These are phyloP conservation scores for Pleuronectes platessa DNA, from an alignment of 2,113 vertebrate genomes.

Conservation along the genomic window DNA sequence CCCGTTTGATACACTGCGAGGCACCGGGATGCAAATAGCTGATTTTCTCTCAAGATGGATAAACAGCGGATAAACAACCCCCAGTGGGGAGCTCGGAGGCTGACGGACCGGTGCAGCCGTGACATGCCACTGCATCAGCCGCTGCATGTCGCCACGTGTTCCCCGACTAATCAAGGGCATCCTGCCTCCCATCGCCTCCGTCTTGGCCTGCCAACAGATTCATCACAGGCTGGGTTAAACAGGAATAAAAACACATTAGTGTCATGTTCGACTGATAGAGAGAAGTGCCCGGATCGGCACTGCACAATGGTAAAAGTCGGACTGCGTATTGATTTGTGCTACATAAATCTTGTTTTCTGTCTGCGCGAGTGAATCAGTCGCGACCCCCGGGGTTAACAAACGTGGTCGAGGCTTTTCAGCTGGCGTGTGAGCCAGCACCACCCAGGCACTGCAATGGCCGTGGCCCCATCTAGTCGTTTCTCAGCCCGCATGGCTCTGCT, in stretches of 20 bases:
- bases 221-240: slow-evolving; percentile 97
- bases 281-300: slow-evolving; percentile 90
- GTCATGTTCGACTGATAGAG: slow-evolving; percentile 98
- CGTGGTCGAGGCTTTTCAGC: slow-evolving; percentile 95
- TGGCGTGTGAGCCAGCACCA: slow-evolving; percentile 83
- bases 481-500: slow-evolving; percentile 91
- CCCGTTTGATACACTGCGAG: slow-evolving; percentile 68
- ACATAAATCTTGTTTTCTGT: slow-evolving; percentile 99
- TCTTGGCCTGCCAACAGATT: slow-evolving; percentile 94
- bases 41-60: slow-evolving; percentile 75
- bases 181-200: slow-evolving; percentile 90
- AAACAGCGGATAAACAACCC: slow-evolving; percentile 89
- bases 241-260: slow-evolving; percentile 96
- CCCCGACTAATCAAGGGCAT: slow-evolving; percentile 96
- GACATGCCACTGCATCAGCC: slow-evolving; percentile 92
- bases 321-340: slow-evolving; percentile 96
- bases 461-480: slow-evolving; percentile 91
- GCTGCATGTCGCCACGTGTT: slow-evolving; percentile 90
- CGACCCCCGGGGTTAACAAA: slow-evolving; percentile 98
- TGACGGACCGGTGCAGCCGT: slow-evolving; percentile 90
- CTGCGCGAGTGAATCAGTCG: slow-evolving; percentile 94
- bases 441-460: slow-evolving; percentile 91
- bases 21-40: slow-evolving; percentile 74
- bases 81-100: slow-evolving; percentile 88
- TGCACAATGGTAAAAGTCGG: slow-evolving; percentile 90